Base-by-base conservation (phyloP, 2,888 invertebrate genomes). In the Gastracanthus pulcherrimus region DNA sequence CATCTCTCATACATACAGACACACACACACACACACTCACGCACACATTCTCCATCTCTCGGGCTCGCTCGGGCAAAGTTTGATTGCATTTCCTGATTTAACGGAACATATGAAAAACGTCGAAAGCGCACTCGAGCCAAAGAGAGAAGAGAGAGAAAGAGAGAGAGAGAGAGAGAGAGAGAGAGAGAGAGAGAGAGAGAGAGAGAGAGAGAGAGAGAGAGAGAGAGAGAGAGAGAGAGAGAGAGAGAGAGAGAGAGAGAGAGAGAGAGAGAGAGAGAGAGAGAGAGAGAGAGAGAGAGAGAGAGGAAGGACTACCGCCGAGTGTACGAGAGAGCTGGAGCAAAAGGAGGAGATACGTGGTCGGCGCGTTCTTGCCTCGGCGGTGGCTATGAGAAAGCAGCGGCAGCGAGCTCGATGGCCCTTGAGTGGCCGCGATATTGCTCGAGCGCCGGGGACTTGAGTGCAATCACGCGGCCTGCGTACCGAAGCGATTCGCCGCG, bases 351-450 rank as follows among this genome's bases (percentile, higher is more conserved):
- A 88, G 85, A 86, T 85, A 85, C 83, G 86, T 84, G 84, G 83
- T 58, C 80, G 80, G 86, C n/a, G n/a, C n/a, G 84, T 86, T 82
- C 51, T 71, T 77, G 77, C 62, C 34, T 29, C 23, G 23, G 26
- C 38, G 45, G n/a, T 19, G 34, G 62, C 62, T 62, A 62, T 36
- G 66, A 66, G 66, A 66, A 41, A 66, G 31, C 60, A 31, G 31
- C 38, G 29, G 26, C 36, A n/a, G 66, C 19, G 36, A 36, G 70
- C 89, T 90, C 90, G 89, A 91, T 91, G 90, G 86, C 89, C 89
- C 91, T 91, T 88, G 90, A 91, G 90, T 89, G 88, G 89, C 88
- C 89, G 86, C 88, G 90, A 91, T 91, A 91, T 91, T 91, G 91
- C 91, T 87, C 86, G 87, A 55, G 85, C n/a, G n/a, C 86, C 85